Conservation (phyloP, 2,113 vertebrate genomes). For the Nymphicus hollandicus region DNA sequence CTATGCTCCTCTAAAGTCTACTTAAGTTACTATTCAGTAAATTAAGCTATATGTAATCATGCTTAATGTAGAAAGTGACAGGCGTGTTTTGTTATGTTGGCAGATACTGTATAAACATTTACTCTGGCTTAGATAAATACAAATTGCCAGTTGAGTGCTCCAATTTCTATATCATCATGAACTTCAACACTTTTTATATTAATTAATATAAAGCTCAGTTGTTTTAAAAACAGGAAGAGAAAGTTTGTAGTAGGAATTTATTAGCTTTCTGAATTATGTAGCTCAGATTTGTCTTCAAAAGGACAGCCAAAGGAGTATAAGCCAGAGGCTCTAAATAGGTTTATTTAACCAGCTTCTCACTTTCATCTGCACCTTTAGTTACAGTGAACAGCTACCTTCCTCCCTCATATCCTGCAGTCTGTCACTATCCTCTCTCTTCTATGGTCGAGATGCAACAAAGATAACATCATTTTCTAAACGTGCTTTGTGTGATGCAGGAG, state of each 20-base stretch:
- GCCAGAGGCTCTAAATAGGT: neutral
- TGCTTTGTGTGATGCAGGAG: slow-evolving; percentile 34
- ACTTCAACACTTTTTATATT: slow-evolving; percentile 35
- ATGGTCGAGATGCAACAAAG: neutral
- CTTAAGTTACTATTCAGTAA: slow-evolving; percentile 50
- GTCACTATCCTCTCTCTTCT: slow-evolving; percentile 15
- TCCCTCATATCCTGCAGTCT: slow-evolving; percentile 1
- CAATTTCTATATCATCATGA: slow-evolving; percentile 4
- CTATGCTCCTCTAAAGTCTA: neutral
- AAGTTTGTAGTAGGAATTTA: slow-evolving; percentile 26
- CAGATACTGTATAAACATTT: slow-evolving; percentile 69
- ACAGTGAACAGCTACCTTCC: neutral
- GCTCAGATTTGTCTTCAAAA: slow-evolving; percentile 16
- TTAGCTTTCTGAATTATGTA: slow-evolving; percentile 25
- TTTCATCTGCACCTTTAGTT: slow-evolving; percentile 12
- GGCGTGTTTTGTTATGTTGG: slow-evolving; percentile 63
- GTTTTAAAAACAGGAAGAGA: neutral
- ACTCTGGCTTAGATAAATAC: slow-evolving; percentile 63
- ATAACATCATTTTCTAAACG: slow-evolving; percentile 33
- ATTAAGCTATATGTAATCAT: slow-evolving; percentile 60
- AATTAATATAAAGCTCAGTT: neutral
- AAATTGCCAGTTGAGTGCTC: slow-evolving; percentile 51
- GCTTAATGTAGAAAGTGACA: slow-evolving; percentile 68
- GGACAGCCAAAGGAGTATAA: neutral
- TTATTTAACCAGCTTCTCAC: slow-evolving; percentile 7